phyloP scores from a whole-genome alignment of 92 coral and sea anemone genomes.

The Bergia sp. region DNA sequence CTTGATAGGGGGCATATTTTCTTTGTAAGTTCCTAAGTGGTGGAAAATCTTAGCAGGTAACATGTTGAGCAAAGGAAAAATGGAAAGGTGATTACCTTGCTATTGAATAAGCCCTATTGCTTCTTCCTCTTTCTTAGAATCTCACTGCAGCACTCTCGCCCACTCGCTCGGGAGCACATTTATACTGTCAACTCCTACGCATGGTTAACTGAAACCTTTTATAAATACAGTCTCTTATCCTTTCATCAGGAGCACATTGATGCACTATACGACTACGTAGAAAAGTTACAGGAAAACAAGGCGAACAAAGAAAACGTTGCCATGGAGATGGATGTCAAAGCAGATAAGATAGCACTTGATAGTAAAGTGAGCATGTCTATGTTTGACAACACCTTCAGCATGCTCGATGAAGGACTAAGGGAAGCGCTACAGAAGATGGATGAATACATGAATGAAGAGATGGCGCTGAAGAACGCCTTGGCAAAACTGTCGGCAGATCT shows the following conservation, averaged over 20 bases:
- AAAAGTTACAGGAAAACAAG: conserved; percentile 81
- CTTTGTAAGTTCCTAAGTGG: too few relatives aligned
- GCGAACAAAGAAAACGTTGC: conserved; percentile 98
- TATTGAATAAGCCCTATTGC: not conserved
- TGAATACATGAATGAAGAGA: conserved; percentile 95
- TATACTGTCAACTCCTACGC: too few relatives aligned
- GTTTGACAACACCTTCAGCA: conserved; percentile 83
- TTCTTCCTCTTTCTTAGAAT: not conserved
- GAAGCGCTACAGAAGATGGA: conserved; percentile 98
- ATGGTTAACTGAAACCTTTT: too few relatives aligned
- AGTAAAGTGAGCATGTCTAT: conserved; percentile 88
- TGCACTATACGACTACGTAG: conserved; percentile 77
- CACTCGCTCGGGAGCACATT: too few relatives aligned
- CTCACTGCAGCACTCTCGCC: not conserved
- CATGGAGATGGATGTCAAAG: conserved; percentile 91
- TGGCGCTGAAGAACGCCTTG: conserved; percentile 89
- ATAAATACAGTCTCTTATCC: too few relatives aligned
- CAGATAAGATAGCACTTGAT: conserved; percentile 92
- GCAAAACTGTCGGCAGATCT: conserved; percentile 84
- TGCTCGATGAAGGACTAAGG: conserved; percentile 89
- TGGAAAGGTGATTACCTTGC: not conserved
- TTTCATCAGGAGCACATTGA: conserved; percentile 75
- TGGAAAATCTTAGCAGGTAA: too few relatives aligned
- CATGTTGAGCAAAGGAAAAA: too few relatives aligned
- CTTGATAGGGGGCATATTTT: too few relatives aligned